Percentiles rank a stretch among this genome's conserved stretches.
Evolutionary conservation across 1,140 invertebrate genomes (phyloP).

Genomic region (Chymomyza costata): DNA sequence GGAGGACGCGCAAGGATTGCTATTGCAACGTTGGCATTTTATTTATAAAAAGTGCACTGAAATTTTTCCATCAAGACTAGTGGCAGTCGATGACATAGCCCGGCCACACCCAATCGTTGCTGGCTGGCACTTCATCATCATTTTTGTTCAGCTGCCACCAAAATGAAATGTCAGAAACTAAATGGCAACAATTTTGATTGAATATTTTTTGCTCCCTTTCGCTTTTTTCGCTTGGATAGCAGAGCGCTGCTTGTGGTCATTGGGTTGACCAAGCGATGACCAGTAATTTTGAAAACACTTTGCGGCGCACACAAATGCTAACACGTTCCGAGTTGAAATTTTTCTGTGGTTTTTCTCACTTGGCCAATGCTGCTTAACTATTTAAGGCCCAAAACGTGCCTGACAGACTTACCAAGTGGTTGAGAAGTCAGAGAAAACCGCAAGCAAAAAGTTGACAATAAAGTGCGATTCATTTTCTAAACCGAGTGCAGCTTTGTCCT

Average conservation of each 20-base stretch:
- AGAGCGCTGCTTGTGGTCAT: slow-evolving; percentile 15
- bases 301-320: slow-evolving; percentile 40
- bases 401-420: no score
- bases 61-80: slow-evolving; percentile 8
- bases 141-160: slow-evolving; percentile 54
- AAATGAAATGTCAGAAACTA: slow-evolving; percentile 72
- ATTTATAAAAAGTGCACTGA: slow-evolving; percentile 43
- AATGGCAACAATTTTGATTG: slow-evolving; percentile 73
- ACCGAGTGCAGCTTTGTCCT: slow-evolving; percentile 47
- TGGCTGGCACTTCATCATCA: slow-evolving; percentile 57
- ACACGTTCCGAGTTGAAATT: slow-evolving; percentile 53
- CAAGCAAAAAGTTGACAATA: slow-evolving; percentile 62
- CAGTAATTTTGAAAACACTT: neutral
- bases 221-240: slow-evolving; percentile 14
- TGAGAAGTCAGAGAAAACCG: slow-evolving; percentile 2
- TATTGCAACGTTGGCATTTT: slow-evolving; percentile 49
- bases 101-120: slow-evolving; percentile 38
- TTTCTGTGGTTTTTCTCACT: slow-evolving; percentile 43
- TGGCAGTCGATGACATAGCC: slow-evolving; percentile 6
- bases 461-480: slow-evolving; percentile 67
- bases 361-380: slow-evolving; percentile 30
- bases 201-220: slow-evolving; percentile 40
- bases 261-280: slow-evolving; percentile 16
- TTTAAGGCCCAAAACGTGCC: slow-evolving; percentile 47
- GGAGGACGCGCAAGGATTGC: no score